These are phyloP conservation scores for Mugil cephalus DNA, from an alignment of 2,113 vertebrate species.

Conservation along the genomic window DNA sequence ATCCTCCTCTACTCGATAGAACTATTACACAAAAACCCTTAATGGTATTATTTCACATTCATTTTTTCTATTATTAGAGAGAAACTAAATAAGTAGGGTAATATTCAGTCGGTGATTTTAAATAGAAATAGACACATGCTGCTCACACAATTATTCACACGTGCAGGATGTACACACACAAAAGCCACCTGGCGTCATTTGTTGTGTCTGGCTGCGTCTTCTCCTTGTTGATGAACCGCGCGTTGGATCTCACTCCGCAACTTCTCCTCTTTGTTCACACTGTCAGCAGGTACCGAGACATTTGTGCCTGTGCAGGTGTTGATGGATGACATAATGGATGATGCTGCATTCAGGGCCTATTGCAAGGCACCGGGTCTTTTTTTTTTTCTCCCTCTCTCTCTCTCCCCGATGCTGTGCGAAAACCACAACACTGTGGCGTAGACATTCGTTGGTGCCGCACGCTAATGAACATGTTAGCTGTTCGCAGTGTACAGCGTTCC, in stretches of 20 bases:
- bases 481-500: no score
- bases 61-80: no score
- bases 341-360: background rate
- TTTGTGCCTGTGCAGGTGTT: constrained; percentile 20
- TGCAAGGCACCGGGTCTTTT: no score
- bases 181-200: constrained; percentile 19
- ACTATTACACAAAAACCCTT: background rate
- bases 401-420: no score
- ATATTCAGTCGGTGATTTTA: no score
- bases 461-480: no score
- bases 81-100: background rate
- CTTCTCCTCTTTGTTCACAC: background rate
- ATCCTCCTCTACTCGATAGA: background rate
- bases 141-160: background rate
- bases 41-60: background rate
- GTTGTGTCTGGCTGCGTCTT: constrained; percentile 16
- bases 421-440: no score
- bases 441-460: no score
- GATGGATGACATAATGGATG: background rate
- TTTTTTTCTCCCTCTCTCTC: no score
- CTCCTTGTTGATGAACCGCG: no score
- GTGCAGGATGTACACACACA: background rate
- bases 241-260: constrained; percentile 5
- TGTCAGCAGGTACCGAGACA: constrained; percentile 12
- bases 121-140: background rate